Evolutionary conservation across 92 coral and sea anemone species (phyloP), one percentile per base, ranked within the genome.

Genomic region (Galaxea fascicularis): DNA sequence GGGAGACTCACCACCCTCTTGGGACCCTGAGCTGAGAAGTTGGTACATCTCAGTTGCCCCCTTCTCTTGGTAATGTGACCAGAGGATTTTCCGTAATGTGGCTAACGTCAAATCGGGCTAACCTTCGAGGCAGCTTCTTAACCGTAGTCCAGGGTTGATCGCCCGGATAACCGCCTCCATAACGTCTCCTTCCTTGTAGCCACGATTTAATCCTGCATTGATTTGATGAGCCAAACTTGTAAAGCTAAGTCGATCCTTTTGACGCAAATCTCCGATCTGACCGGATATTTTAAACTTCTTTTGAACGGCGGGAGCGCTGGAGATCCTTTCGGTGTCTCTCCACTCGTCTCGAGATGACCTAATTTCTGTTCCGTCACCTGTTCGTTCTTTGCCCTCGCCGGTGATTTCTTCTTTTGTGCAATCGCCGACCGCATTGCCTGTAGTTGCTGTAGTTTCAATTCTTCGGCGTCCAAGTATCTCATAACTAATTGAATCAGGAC

Each of bases 21-120:
- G 76, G 6, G 45, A 31, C 39, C 57, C 76, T 31, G 39, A 71
- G 21, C 76, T 71, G 58, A 60, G 58, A 16, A 47, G 17, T 15
- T 67, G 85, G 45, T 80, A 47, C 76, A 80, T 24, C 67, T 80
- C 65, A 20, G 85, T 80, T 4, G 82, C 71, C 35, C 69, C 82
- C 62, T 77, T 77, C 71, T 77, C 76, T 71, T 80, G 64, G 18
- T 67, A 80, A 31, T 67, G 85, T 20, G 75, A 46, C 35, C 74
- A 2, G 39, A 65, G 65, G 17, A 80, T 80, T 51, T 65, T 65
- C n/a, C 51, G 49, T 80, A 80, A 14, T 18, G 29, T 80, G 65
- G 85, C 65, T 45, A 67, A 18, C 3, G 31, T 58, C 35, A 66
- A 35, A 31, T 66, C 76, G 8, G 62, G 85, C 67, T 51, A 47